Evolutionary conservation across 2,797 vertebrate genomes (phyloP).

Genomic region (Cirrhinus mrigala): DNA sequence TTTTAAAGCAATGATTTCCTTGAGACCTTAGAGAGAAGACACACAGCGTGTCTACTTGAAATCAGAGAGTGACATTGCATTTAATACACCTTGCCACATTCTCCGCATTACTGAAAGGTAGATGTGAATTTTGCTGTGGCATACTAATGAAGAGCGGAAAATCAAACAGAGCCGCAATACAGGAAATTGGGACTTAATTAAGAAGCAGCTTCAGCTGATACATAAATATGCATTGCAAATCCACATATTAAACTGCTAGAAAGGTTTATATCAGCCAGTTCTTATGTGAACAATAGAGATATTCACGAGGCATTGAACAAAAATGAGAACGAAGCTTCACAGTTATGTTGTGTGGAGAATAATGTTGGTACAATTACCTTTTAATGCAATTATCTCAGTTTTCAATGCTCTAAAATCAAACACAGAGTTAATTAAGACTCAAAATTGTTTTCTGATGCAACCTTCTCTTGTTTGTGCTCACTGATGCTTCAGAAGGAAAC

Average conservation of each 20-base stretch:
- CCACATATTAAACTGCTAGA: background rate
- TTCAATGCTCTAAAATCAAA: background rate
- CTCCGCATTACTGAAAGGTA: background rate
- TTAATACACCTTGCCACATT: slow-evolving; percentile 10
- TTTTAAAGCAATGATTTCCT: background rate
- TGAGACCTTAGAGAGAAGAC: background rate
- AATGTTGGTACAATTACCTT: slow-evolving; percentile 31
- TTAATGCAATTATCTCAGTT: slow-evolving; percentile 18
- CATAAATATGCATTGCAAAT: slow-evolving; percentile 34
- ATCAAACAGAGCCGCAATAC: background rate
- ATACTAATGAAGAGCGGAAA: slow-evolving; percentile 44
- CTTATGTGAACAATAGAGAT: slow-evolving; percentile 8
- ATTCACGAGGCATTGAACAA: background rate
- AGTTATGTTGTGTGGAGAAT: slow-evolving; percentile 25
- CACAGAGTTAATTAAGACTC: background rate
- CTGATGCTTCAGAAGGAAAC: too few relatives aligned
- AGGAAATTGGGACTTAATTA: slow-evolving; percentile 29
- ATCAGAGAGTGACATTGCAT: slow-evolving; percentile 25
- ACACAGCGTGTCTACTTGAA: background rate
- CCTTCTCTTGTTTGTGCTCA: background rate
- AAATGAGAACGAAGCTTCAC: background rate
- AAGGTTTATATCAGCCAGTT: slow-evolving; percentile 4
- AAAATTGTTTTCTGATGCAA: background rate
- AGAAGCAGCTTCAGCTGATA: background rate
- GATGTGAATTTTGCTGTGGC: background rate